Evolutionary conservation across 2,797 vertebrate species (phyloP).

Genomic region (Scolopax bukidnonensis): DNA sequence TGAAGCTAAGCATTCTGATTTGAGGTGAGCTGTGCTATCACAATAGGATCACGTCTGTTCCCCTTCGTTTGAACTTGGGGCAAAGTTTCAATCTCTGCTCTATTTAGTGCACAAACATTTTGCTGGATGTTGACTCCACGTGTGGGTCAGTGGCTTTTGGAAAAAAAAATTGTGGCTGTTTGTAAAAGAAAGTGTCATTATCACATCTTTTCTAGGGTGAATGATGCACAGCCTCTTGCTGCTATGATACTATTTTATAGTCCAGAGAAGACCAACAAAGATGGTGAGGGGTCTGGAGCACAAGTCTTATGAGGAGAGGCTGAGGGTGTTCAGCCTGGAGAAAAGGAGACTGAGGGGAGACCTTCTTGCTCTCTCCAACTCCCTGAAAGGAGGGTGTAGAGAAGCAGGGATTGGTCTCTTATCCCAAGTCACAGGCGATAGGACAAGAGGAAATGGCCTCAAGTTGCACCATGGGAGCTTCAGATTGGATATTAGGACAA

Average conservation of each 20-base stretch:
- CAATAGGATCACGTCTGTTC: rapidly evolving
- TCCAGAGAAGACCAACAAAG: too few relatives aligned
- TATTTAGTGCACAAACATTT: rapidly evolving
- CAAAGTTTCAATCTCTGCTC: not conserved
- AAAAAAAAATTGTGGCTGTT: not conserved
- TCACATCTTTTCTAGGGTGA: not conserved
- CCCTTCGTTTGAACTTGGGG: not conserved
- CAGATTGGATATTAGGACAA: too few relatives aligned
- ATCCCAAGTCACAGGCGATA: too few relatives aligned
- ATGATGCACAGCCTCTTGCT: rapidly evolving
- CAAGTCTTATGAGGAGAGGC: too few relatives aligned
- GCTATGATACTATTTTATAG: not conserved
- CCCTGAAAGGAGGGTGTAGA: too few relatives aligned
- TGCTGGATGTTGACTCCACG: rapidly evolving
- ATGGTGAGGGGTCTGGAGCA: too few relatives aligned
- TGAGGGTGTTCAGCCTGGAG: too few relatives aligned
- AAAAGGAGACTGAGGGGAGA: too few relatives aligned
- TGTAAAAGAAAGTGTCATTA: not conserved
- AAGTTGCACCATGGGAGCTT: too few relatives aligned
- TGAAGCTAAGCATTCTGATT: not conserved
- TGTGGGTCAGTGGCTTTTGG: not conserved
- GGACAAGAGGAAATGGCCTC: too few relatives aligned
- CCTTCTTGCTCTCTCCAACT: too few relatives aligned
- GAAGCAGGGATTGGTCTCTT: too few relatives aligned
- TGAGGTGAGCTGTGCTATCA: rapidly evolving